phyloP scores from a whole-genome alignment of 2,113 vertebrate genomes.

The Prolemur simus region DNA sequence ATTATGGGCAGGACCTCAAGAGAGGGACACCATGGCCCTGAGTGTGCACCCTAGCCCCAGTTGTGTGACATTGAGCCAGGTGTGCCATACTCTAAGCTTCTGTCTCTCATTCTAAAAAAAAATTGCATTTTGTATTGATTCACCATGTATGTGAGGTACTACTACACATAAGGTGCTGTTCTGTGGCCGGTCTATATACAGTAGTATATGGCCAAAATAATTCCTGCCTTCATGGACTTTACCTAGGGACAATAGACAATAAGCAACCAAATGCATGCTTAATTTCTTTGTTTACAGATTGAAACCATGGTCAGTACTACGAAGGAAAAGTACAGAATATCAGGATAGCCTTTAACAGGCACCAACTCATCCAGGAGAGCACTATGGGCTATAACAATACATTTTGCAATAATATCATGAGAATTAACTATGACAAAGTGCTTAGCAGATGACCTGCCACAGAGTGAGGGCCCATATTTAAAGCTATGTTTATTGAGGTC shows the following conservation, averaged over 20 bases:
- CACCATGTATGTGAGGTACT: not conserved
- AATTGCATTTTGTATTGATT: not conserved
- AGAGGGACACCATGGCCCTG: not conserved
- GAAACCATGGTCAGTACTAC: not conserved
- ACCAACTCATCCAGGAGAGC: not conserved
- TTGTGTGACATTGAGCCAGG: not conserved
- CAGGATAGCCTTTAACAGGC: not conserved
- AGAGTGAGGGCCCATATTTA: not conserved
- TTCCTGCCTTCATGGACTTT: not conserved
- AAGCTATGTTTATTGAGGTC: not conserved
- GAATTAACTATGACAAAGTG: not conserved
- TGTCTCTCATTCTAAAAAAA: not conserved
- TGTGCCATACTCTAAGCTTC: not conserved
- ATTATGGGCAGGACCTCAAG: not conserved
- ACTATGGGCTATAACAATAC: not conserved
- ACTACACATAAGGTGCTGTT: not conserved
- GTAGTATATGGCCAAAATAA: not conserved
- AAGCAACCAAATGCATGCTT: not conserved
- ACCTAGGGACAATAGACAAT: not conserved
- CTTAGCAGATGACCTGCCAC: conserved; percentile 9
- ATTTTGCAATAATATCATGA: not conserved
- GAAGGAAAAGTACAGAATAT: not conserved
- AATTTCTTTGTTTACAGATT: not conserved
- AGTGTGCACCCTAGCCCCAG: not conserved
- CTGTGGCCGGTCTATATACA: not conserved